phyloP scores from a whole-genome alignment of 2,797 vertebrate species.

The Dendrocincla fuliginosa region DNA sequence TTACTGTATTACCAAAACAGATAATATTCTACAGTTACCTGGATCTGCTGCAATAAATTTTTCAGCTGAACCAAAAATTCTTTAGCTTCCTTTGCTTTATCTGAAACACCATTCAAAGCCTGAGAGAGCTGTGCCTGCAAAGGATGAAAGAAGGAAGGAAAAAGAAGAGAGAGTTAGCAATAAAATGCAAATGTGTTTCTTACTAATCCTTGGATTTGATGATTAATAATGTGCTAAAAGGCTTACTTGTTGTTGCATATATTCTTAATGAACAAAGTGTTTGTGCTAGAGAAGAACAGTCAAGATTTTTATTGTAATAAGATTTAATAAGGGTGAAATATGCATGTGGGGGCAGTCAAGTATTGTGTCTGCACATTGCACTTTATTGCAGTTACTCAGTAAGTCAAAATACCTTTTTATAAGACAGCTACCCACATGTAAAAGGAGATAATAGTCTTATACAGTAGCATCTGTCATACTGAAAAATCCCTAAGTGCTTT shows the following conservation, averaged over 20 bases:
- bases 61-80: conserved; percentile 97
- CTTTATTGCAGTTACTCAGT: conserved; percentile 1
- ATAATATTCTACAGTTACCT: conserved; percentile 79
- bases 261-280: neutral
- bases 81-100: conserved; percentile 98
- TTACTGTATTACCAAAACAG: neutral
- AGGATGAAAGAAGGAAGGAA: neutral
- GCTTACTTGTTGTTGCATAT: neutral
- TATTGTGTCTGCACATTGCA: conserved; percentile 28
- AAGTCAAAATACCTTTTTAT: conserved; percentile 33
- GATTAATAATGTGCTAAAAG: conserved; percentile 7
- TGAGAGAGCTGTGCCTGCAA: conserved; percentile 93
- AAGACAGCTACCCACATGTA: conserved; percentile 5
- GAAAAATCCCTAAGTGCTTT: conserved; percentile 40
- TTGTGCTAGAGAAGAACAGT: neutral
- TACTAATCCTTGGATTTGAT: conserved; percentile 11
- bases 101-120: conserved; percentile 93
- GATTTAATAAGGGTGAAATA: conserved; percentile 33
- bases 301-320: conserved; percentile 11
- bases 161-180: neutral
- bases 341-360: conserved; percentile 24
- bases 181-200: conserved; percentile 14
- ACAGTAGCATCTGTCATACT: conserved; percentile 10
- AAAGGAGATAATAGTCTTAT: conserved; percentile 17
- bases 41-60: conserved; percentile 96